A percentile compares a stretch with the other conserved stretches of the same genome.
Evolutionary conservation across 2,113 vertebrate genomes (phyloP).

Genomic region (Irena cyanogastra): DNA sequence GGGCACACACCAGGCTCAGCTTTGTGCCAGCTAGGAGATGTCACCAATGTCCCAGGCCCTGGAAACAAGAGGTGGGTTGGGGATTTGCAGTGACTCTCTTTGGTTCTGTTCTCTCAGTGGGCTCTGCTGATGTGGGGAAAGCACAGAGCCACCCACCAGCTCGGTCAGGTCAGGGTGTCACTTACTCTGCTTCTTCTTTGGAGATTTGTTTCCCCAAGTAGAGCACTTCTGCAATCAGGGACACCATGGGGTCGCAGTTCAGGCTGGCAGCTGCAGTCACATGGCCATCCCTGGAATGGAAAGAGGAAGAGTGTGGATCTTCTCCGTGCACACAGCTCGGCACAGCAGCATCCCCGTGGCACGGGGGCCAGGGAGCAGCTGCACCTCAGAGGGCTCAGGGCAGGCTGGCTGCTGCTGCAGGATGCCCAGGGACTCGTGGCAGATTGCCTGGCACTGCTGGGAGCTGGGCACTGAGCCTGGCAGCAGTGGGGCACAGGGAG

Average conservation of each 20-base stretch:
- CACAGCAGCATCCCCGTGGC: background rate
- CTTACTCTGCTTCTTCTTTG: constrained; percentile 84
- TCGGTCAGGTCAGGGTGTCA: background rate
- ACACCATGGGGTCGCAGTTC: constrained; percentile 81
- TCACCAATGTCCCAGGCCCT: background rate
- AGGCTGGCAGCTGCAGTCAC: constrained; percentile 85
- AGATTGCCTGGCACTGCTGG: background rate
- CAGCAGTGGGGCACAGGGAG: background rate
- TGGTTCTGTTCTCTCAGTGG: background rate
- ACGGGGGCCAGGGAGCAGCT: background rate
- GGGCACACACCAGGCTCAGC: background rate
- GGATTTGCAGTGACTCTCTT: background rate
- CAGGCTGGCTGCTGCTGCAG: background rate
- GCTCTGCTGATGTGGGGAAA: background rate
- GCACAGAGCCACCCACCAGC: background rate
- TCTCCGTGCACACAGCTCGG: accelerated
- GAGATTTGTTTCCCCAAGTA: constrained; percentile 71
- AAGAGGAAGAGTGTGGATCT: background rate
- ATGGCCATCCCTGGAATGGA: constrained; percentile 67
- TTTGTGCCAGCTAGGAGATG: background rate
- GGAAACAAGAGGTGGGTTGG: accelerated
- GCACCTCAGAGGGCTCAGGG: background rate
- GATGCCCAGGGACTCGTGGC: background rate
- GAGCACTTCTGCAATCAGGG: constrained; percentile 78
- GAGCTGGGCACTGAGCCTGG: background rate